Percentiles rank a stretch among this genome's conserved stretches.
Evolutionary conservation across 2,113 vertebrate species (phyloP).

Genomic region (Ochotona curzoniae): DNA sequence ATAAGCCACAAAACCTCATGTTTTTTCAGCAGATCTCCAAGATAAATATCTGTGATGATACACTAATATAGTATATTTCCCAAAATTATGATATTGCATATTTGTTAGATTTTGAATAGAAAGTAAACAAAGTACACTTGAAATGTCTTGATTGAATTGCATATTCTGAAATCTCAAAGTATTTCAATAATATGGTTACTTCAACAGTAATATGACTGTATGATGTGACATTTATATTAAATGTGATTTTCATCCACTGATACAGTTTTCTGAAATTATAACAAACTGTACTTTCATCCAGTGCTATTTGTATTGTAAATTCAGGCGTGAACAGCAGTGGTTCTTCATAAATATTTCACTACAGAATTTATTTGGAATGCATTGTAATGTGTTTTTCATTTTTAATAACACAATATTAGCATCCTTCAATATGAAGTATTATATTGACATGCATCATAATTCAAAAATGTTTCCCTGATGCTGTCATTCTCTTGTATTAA

Average conservation of each 20-base stretch:
- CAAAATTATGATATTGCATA: background rate
- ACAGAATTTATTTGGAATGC: conserved; percentile 63
- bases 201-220: conserved; percentile 65
- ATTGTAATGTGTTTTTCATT: conserved; percentile 62
- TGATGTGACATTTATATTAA: conserved; percentile 79
- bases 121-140: conserved; percentile 57
- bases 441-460: conserved; percentile 42
- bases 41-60: background rate
- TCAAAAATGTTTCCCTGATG: conserved; percentile 50
- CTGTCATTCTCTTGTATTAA: conserved; percentile 43
- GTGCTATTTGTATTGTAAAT: conserved; percentile 53
- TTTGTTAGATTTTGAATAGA: conserved; percentile 58
- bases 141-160: conserved; percentile 71
- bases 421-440: conserved; percentile 64
- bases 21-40: background rate
- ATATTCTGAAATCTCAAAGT: conserved; percentile 62
- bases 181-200: conserved; percentile 59
- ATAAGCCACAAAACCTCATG: background rate
- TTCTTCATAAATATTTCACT: conserved; percentile 62
- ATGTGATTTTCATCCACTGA: conserved; percentile 72
- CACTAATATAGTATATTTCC: conserved; percentile 10
- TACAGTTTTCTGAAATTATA: conserved; percentile 66
- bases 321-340: conserved; percentile 41
- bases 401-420: conserved; percentile 70
- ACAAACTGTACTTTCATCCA: conserved; percentile 66